Evolutionary conservation across 2,797 vertebrate genomes (phyloP), one percentile per base, ranked within the genome.

Genomic region (Acanthurus lineatus): DNA sequence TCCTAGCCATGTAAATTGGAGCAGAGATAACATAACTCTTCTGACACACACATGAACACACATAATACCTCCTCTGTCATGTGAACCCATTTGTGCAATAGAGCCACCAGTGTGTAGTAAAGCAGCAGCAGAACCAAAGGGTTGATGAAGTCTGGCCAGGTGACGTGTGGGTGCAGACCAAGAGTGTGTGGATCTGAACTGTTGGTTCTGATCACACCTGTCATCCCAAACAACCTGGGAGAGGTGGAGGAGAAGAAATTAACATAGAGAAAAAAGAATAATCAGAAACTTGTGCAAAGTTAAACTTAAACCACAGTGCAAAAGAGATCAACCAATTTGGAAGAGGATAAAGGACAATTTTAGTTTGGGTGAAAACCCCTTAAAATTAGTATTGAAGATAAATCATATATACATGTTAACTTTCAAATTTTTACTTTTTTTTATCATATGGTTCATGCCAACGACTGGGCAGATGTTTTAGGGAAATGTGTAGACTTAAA

Each of bases 141-240:
- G 89, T 95, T 96, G 70, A 94, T 42, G 49, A 96, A 93, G 69
- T 95, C 88, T 0, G 96, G 95, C 96, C 96, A 97, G 85, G 75
- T 87, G 72, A 94, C 77, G 6, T 91, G 88, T 4, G 90, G 69
- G 42, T 96, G 95, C 75, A 96, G 71, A 42, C 81, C 22, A 4
- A 97, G 88, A 22, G 73, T 77, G 92, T 96, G 90, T 0, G 87
- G 93, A 16, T 92, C 87, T 0, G 94, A 94, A 15, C 60, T 63
- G 74, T 95, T 95, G 64, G 93, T 96, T 80, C 86, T 87, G 70
- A 97, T 93, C 51, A 96, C 83, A 1, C 95, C 93, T 0, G 89
- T 95, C 92, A 97, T 95, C 6, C 96, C 96, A 85, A 97, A 94
- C 79, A 97, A 74, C 87, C 96, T 97, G 83, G 14, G 15, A 74